Evolutionary conservation across 92 coral and sea anemone species (phyloP), one percentile per base, ranked within the genome.

Genomic region (Phenganax subtilis): DNA sequence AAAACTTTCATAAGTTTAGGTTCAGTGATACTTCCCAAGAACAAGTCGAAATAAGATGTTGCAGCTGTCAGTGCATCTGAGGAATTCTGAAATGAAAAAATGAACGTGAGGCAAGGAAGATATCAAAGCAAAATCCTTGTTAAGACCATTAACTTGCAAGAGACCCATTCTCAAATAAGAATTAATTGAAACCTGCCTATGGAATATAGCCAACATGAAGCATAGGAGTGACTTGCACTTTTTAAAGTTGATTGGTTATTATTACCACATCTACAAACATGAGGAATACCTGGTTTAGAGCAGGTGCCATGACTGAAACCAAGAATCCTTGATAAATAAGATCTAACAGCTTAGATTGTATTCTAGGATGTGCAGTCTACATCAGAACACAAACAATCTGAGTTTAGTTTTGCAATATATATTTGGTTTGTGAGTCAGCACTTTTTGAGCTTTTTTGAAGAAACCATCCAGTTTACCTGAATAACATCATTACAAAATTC

Each of bases 401-500:
- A 80, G 10, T 63, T 53, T 9, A 70, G 55, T 17, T 27, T 54
- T 15, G 10, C 60, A 76, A 3, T 54, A 12, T 63, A 64, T 79
- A 37, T 5, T 37, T 37, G 5, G 47, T 44, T 27, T 25, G 12
- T 20, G 0, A 10, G 14, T 61, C 7, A 44, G 30, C 61, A 80
- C 47, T 37, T 37, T 1, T 2, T 37, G 47, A 37, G 47, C 47
- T 37, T 37, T 20, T 37, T 37, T 63, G 44, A 16, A 63, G 8
- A 7, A 12, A 20, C 14, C 6, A 12, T 57, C 17, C n/a, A 77
- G 53, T 81, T 27, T 79, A 91, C 99, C 99, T 96, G 99, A 52
- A 96, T 90, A 54, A 96, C 99, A 87, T 96, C 93, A 82, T 96
- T 96, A 71, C 99, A 96, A 80, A 96, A 96, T 85, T 96, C 99